Evolutionary conservation across 1,140 invertebrate species (phyloP).

Genomic region (Oreohelix idahoensis): DNA sequence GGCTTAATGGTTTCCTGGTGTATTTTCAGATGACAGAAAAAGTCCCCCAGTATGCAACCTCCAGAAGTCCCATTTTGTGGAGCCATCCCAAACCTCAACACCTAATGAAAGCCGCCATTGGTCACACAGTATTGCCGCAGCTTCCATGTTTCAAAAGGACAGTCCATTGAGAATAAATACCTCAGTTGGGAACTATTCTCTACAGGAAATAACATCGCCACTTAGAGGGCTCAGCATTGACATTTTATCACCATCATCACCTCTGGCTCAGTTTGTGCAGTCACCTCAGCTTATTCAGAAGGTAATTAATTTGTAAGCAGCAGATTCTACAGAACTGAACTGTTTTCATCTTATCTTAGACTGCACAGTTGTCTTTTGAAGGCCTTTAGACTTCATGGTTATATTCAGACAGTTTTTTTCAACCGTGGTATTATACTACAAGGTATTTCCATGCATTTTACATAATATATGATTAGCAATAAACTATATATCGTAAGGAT

Average conservation of each 20-base stretch:
- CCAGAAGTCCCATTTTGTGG: not conserved
- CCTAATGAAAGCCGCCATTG: not conserved
- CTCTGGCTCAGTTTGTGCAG: slow-evolving; percentile 20
- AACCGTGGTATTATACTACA: too few species aligned
- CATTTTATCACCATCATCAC: slow-evolving; percentile 1
- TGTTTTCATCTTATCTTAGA: too few species aligned
- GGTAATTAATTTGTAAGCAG: not conserved
- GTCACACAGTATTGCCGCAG: not conserved
- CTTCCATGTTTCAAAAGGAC: not conserved
- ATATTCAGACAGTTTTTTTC: too few species aligned
- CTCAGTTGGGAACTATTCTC: not conserved
- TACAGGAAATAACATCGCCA: slow-evolving; percentile 23
- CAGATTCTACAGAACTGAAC: too few species aligned
- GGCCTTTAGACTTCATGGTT: too few species aligned
- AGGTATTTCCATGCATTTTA: too few species aligned
- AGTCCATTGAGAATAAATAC: not conserved
- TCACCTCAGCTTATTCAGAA: slow-evolving; percentile 36
- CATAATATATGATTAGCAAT: too few species aligned
- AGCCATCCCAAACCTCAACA: slow-evolving; percentile 14
- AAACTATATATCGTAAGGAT: too few species aligned
- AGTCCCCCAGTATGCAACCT: not conserved
- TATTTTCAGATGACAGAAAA: not conserved
- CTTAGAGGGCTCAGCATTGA: slow-evolving; percentile 13
- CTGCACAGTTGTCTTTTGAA: too few species aligned
- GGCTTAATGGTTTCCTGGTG: not conserved